Percentiles rank a stretch among this genome's conserved stretches.
Evolutionary conservation across 2,888 invertebrate species (phyloP).

Genomic region (Operophtera brumata): DNA sequence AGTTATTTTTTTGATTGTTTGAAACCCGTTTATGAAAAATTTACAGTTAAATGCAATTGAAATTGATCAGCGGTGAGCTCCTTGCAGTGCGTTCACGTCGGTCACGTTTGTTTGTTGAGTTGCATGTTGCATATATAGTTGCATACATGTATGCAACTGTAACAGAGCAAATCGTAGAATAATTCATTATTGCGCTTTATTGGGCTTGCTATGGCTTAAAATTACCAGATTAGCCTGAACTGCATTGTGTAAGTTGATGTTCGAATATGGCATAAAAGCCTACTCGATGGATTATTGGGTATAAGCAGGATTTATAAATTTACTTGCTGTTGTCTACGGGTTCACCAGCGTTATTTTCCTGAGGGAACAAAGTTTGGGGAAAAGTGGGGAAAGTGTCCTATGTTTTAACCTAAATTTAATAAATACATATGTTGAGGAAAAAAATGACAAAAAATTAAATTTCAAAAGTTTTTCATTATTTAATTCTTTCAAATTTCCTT

Average conservation of each 20-base stretch:
- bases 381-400: too few species aligned
- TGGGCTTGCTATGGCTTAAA: conserved; percentile 15
- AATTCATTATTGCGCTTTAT: conserved; percentile 54
- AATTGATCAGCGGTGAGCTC: conserved; percentile 30
- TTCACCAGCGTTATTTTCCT: too few species aligned
- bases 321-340: too few species aligned
- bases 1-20: conserved; percentile 10
- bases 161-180: conserved; percentile 53
- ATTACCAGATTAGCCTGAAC: conserved; percentile 7
- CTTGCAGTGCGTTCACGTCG: conserved; percentile 43
- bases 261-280: too few species aligned
- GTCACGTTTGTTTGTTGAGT: conserved; percentile 44
- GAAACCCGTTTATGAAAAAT: conserved; percentile 34
- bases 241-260: neutral
- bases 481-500: too few species aligned
- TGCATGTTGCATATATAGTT: conserved; percentile 50
- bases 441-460: too few species aligned
- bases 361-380: too few species aligned
- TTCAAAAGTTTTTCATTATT: too few species aligned
- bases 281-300: too few species aligned
- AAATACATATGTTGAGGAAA: too few species aligned
- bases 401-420: too few species aligned
- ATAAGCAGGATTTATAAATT: too few species aligned
- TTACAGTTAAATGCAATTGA: conserved; percentile 49
- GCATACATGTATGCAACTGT: conserved; percentile 52